Evolutionary conservation across 1,140 invertebrate species (phyloP).

Genomic region (Drosophila nigrodunni): DNA sequence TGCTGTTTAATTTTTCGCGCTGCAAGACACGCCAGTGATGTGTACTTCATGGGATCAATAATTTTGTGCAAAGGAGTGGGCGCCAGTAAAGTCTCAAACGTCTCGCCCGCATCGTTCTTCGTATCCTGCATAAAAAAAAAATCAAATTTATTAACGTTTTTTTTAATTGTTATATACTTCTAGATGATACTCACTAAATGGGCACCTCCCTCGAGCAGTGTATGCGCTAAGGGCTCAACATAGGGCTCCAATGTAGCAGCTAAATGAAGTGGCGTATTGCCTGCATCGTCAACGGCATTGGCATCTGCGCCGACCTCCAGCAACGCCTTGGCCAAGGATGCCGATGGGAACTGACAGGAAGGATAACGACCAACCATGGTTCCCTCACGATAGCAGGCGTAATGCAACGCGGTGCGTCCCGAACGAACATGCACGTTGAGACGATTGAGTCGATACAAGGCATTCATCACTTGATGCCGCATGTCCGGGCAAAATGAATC

Average conservation of each 20-base stretch:
- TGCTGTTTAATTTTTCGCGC: slow-evolving; percentile 88
- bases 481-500: slow-evolving; percentile 86
- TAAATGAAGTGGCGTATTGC: slow-evolving; percentile 87
- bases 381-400: slow-evolving; percentile 89
- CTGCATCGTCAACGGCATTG: slow-evolving; percentile 90
- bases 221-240: slow-evolving; percentile 88
- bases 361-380: slow-evolving; percentile 89
- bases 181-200: slow-evolving; percentile 87
- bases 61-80: slow-evolving; percentile 87
- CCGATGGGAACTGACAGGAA: slow-evolving; percentile 90
- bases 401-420: slow-evolving; percentile 92
- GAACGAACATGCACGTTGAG: slow-evolving; percentile 88
- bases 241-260: slow-evolving; percentile 86
- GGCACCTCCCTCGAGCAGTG: slow-evolving; percentile 91
- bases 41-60: slow-evolving; percentile 92
- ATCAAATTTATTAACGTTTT: background rate
- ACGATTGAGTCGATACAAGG: slow-evolving; percentile 91
- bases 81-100: slow-evolving; percentile 89
- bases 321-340: slow-evolving; percentile 90
- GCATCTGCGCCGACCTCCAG: slow-evolving; percentile 93
- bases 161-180: background rate
- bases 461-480: slow-evolving; percentile 86
- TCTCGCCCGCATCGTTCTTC: slow-evolving; percentile 92
- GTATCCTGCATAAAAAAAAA: slow-evolving; percentile 86
- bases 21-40: slow-evolving; percentile 92